Conservation (phyloP, 1,140 invertebrate genomes). For the Neocloeon triangulifer region DNA sequence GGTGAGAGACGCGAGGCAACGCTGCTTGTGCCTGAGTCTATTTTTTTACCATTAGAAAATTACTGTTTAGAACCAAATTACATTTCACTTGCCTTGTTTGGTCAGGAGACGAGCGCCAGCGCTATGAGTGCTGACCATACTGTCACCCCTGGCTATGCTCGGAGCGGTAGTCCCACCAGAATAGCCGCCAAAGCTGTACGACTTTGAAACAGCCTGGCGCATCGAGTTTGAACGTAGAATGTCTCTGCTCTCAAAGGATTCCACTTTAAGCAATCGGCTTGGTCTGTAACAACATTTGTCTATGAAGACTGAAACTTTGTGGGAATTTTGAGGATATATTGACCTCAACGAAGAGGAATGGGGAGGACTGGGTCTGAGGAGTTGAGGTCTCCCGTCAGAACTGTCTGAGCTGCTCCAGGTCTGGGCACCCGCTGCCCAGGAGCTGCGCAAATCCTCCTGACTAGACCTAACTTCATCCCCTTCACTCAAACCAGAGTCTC, state of each 20-base stretch:
- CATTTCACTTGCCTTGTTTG: slow-evolving; percentile 52
- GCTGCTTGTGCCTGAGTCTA: slow-evolving; percentile 38
- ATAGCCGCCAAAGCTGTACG: slow-evolving; percentile 69
- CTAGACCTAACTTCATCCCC: no score
- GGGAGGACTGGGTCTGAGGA: no score
- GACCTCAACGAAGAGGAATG: no score
- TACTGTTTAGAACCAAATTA: no score
- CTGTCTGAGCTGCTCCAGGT: slow-evolving; percentile 23
- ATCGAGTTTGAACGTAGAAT: slow-evolving; percentile 22
- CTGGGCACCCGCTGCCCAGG: slow-evolving; percentile 14
- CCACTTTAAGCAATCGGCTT: slow-evolving; percentile 29
- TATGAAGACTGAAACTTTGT: no score
- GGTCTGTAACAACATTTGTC: slow-evolving; percentile 16
- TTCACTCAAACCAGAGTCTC: no score
- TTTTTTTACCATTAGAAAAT: no score
- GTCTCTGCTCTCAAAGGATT: slow-evolving; percentile 26
- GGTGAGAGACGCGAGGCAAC: slow-evolving; percentile 49
- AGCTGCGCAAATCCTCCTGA: slow-evolving; percentile 17
- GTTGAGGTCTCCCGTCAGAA: no score
- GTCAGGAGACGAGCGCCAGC: slow-evolving; percentile 31
- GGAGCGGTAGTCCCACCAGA: slow-evolving; percentile 17
- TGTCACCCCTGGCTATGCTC: slow-evolving; percentile 23
- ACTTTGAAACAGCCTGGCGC: slow-evolving; percentile 48
- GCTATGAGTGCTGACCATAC: slow-evolving; percentile 22
- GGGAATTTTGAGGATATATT: no score